phyloP scores from a whole-genome alignment of 2,113 vertebrate species.

The rat (Rattus norvegicus) region GRCr8 NC_086030.1:3837501-3838000 shows the following conservation, averaged over 20 bases:
- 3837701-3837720: not conserved
- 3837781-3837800: not conserved
- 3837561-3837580: too few relatives aligned
- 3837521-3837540: too few relatives aligned
- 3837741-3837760: not conserved
- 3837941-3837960: not conserved
- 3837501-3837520: too few relatives aligned
- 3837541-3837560: too few relatives aligned
- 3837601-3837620: rapidly evolving
- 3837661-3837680: not conserved
- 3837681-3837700: not conserved
- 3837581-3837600: not conserved
- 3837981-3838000: not conserved
- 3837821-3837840: not conserved
- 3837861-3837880: not conserved
- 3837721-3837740: not conserved
- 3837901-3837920: not conserved
- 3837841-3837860: rapidly evolving
- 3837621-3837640: not conserved
- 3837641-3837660: not conserved
- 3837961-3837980: not conserved
- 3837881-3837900: not conserved
- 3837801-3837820: not conserved
- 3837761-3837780: not conserved
- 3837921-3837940: not conserved